phyloP scores from a whole-genome alignment of 2,888 invertebrate species.

The Eustalomyia histrio region DNA sequence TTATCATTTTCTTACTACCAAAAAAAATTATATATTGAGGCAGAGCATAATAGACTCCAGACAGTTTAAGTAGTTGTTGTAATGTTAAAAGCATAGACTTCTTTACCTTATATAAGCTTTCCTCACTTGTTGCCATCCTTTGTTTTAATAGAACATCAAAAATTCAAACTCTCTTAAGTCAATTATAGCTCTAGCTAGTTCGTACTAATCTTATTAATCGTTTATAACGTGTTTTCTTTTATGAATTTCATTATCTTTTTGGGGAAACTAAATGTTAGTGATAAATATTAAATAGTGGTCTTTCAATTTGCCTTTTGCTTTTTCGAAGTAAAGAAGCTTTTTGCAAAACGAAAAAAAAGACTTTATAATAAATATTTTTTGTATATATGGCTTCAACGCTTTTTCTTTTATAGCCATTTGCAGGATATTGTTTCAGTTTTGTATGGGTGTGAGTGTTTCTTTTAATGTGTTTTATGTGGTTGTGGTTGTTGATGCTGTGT shows the following conservation, averaged over 20 bases:
- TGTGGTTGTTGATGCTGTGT: conserved; percentile 71
- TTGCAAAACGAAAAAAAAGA: conserved; percentile 51
- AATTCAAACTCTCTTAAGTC: conserved; percentile 34
- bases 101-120: not conserved
- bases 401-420: conserved; percentile 41
- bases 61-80: not conserved
- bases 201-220: conserved; percentile 68
- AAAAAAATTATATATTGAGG: conserved; percentile 32
- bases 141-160: not conserved
- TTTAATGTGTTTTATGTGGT: conserved; percentile 67
- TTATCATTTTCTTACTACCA: conserved; percentile 51
- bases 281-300: conserved; percentile 60
- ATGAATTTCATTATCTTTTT: conserved; percentile 35
- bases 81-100: not conserved
- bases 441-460: conserved; percentile 10
- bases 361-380: conserved; percentile 49
- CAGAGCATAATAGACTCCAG: not conserved
- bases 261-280: conserved; percentile 63
- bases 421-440: conserved; percentile 49
- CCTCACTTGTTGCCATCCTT: not conserved
- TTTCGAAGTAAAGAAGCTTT: conserved; percentile 49
- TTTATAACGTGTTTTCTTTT: conserved; percentile 67
- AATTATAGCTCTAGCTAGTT: conserved; percentile 50
- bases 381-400: conserved; percentile 46
- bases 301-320: conserved; percentile 55